phyloP scores from a whole-genome alignment of 2,888 invertebrate genomes.

The Meliscaeva auricollis region DNA sequence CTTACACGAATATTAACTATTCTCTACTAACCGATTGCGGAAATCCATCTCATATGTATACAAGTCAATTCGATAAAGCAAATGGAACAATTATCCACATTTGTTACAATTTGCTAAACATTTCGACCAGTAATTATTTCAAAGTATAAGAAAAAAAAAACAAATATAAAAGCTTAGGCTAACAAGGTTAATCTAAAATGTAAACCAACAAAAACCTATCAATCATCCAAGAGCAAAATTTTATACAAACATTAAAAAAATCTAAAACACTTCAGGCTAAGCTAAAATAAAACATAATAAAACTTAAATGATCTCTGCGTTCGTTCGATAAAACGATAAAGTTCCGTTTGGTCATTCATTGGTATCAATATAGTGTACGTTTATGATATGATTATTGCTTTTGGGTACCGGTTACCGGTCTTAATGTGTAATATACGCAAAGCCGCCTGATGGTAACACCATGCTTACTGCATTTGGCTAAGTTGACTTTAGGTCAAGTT shows the following conservation, averaged over 20 bases:
- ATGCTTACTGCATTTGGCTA: neutral
- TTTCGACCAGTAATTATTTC: neutral
- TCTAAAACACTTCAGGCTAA: neutral
- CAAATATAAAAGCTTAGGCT: neutral
- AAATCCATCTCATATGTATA: neutral
- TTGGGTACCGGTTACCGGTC: constrained; percentile 29
- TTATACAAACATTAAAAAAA: neutral
- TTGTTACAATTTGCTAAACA: constrained; percentile 19
- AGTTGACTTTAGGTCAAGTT: constrained; percentile 57
- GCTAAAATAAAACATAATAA: neutral
- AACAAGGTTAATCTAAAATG: constrained; percentile 32
- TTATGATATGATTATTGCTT: neutral
- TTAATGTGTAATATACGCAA: constrained; percentile 14
- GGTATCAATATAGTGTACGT: neutral
- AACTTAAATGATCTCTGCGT: neutral
- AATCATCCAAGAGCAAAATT: constrained; percentile 21
- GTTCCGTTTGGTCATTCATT: neutral
- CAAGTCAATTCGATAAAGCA: neutral
- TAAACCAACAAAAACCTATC: constrained; percentile 28
- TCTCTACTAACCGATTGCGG: neutral
- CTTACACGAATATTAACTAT: neutral
- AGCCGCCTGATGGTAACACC: neutral
- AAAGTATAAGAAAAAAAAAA: neutral
- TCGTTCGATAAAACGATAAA: neutral
- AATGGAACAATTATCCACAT: constrained; percentile 17